Evolutionary conservation across 2,888 invertebrate genomes (phyloP), one percentile per base, ranked within the genome.

Genomic region (Drosophila pullipes): DNA sequence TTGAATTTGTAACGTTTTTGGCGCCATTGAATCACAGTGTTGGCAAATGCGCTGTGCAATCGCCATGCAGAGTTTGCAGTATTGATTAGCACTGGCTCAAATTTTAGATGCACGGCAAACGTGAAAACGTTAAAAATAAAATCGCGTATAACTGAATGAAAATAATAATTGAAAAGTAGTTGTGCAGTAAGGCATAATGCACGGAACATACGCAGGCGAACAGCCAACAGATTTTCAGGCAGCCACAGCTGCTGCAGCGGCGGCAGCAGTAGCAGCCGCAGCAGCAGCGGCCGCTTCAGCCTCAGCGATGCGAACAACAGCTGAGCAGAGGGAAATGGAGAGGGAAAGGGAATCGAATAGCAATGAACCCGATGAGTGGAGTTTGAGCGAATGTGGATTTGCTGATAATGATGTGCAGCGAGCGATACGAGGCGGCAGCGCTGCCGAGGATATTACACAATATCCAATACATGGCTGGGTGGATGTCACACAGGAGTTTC

Each of bases 401-500:
- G 65, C 80, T 41, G 91, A 92, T 50, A 69, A 78, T 0, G 91
- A 91, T 11, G 82, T 90, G n/a, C 91, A 91, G 55, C 89, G 89
- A n/a, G 77, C 80, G 10, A 82, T 90, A 65, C 82, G 91, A 11
- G 76, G 88, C 25, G 75, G 85, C 54, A 81, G 83, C 52, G 81
- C 81, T 10, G 87, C 87, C 1, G 91, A 91, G 53, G 91, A 91
- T 57, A 81, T 90, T n/a, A 85, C 89, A 57, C 91, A 92, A 68
- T 92, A 92, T 64, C 93, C 93, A 0, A 85, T 91, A 49, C 91
- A 92, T 44, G 92, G 91, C 13, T 93, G 93, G 93, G 86, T 92
- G 22, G 92, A 94, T 64, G 93, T 94, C 28, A 94, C 94, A 3
- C 87, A 94, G 57, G 95, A 95, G 68, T 96, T 96, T 91, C 94